These are phyloP conservation scores for Scomber colias DNA, from an alignment of 2,113 vertebrate species.

Conservation along the genomic window DNA sequence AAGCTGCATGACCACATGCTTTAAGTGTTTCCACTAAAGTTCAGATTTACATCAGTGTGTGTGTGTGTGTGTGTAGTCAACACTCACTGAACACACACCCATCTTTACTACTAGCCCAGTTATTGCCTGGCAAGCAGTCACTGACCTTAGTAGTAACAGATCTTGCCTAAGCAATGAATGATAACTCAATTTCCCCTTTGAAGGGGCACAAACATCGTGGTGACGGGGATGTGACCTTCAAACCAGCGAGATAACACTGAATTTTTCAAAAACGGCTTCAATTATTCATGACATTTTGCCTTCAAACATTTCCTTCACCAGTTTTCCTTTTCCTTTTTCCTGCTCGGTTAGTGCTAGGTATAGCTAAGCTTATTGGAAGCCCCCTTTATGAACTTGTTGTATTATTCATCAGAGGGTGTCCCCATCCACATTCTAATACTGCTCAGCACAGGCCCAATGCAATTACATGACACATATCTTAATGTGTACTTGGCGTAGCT, in stretches of 20 bases:
- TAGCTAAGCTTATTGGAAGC: constrained; percentile 84
- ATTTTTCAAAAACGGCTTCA: constrained; percentile 94
- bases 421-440: constrained; percentile 66
- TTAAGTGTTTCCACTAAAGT: background rate
- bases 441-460: constrained; percentile 50
- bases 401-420: constrained; percentile 93
- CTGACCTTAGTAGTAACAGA: constrained; percentile 50
- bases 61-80: background rate
- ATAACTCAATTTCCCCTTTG: constrained; percentile 87
- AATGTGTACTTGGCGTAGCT: constrained; percentile 49
- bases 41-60: constrained; percentile 1
- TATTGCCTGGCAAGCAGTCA: constrained; percentile 31
- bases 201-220: constrained; percentile 83
- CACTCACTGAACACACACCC: background rate
- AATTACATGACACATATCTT: constrained; percentile 72
- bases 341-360: constrained; percentile 48
- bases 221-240: constrained; percentile 88
- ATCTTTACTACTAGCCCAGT: background rate
- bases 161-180: constrained; percentile 33
- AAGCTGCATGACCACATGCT: background rate
- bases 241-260: constrained; percentile 89
- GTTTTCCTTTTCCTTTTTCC: constrained; percentile 12
- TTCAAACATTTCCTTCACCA: constrained; percentile 86
- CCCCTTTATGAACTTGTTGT: constrained; percentile 90
- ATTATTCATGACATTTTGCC: constrained; percentile 95